Evolutionary conservation across 2,888 invertebrate species (phyloP), one percentile per base, ranked within the genome.

Genomic region (Xestoiulus laeticollis): DNA sequence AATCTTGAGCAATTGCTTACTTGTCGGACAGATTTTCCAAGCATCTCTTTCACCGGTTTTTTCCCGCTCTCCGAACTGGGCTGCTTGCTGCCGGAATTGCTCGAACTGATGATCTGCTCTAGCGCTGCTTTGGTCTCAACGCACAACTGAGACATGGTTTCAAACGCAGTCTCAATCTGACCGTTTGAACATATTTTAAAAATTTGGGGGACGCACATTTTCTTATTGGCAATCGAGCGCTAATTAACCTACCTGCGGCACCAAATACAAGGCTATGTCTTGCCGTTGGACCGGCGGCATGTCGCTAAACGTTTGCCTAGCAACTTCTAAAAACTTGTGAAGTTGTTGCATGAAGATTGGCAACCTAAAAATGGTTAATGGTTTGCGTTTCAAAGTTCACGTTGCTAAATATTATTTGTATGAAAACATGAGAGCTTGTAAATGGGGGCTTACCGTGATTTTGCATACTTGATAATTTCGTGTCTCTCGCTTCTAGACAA

Each of bases 391-490:
- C 33, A 12, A 85, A 32, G 48, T 48, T 48, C 12, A 48, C 12
- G 48, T 14, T 8, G 14, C 12, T n/a, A 19, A 48, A 14, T 48
- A 19, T 30, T 8, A 84, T 16, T 84, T 26, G 5, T 30, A 22
- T 32, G 32, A 38, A 85, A 22, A 33, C 38, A 19, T 85, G 10
- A 10, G 2, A 48, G 43, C 14, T 3, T 32, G 85, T 3, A 26
- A 33, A 19, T 19, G 32, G 32, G 22, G 84, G 86, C 86, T 85
- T 84, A 92, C 92, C 92, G 92, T 38, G 94, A 94, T 90, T 94
- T 94, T 59, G 94, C 94, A 91, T 94, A 95, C 90, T 94, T 93
- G 88, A 95, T 94, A 33, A 95, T 94, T 91, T 95, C 94, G 90
- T 95, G 94, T 89, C 94, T 93, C 90, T 95, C 95, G 89, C 94